Evolutionary conservation across 35 echinoderm and acorn worm genomes (phyloP).

Genomic region (Chiridota heheva): DNA sequence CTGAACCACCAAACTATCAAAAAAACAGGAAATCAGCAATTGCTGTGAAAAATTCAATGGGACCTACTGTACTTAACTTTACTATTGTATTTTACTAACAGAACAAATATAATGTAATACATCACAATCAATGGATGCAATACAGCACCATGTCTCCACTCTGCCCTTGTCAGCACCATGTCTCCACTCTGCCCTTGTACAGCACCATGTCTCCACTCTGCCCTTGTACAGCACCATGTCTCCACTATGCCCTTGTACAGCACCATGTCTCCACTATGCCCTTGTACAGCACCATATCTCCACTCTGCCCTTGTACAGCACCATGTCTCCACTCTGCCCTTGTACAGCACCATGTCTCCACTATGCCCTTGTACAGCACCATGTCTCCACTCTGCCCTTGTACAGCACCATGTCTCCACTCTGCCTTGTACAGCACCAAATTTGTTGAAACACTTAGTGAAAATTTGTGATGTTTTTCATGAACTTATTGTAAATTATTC

Average conservation of each 20-base stretch:
- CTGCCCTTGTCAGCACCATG: background rate
- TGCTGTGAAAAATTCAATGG: background rate
- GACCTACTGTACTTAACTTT: background rate
- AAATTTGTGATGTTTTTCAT: too few relatives aligned
- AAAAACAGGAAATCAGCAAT: background rate
- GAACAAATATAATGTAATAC: background rate
- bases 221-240: background rate
- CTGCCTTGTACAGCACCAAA: too few relatives aligned
- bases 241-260: background rate
- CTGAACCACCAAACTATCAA: slow-evolving; percentile 79
- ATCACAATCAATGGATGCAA: background rate
- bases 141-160: background rate
- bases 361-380: too few relatives aligned
- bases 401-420: too few relatives aligned
- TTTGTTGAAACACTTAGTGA: too few relatives aligned
- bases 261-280: background rate
- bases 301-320: too few relatives aligned
- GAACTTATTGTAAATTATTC: too few relatives aligned
- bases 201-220: background rate
- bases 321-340: too few relatives aligned
- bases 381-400: too few relatives aligned
- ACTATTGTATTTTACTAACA: background rate
- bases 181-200: background rate
- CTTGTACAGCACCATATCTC: background rate
- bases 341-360: too few relatives aligned